Conservation (phyloP, 2,113 vertebrate species). For the Heloderma charlesbogerti region DNA sequence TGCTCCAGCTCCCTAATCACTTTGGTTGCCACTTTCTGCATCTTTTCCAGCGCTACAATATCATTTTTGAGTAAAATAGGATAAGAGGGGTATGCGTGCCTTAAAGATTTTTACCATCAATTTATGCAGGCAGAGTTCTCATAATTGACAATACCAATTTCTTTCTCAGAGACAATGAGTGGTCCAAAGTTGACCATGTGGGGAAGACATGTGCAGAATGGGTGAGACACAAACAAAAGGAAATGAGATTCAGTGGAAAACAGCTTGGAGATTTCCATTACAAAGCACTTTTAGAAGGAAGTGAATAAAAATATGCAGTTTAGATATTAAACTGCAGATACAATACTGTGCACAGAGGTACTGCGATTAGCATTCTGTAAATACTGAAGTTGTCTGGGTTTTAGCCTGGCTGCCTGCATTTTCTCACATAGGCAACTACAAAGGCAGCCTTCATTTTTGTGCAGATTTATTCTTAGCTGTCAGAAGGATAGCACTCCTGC, state of each 20-base stretch:
- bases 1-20: neutral
- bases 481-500: conserved; percentile 12
- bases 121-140: neutral
- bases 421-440: conserved; percentile 22
- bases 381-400: neutral
- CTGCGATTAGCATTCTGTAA: conserved; percentile 16
- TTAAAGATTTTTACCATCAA: conserved; percentile 28
- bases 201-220: neutral
- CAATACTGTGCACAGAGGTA: neutral
- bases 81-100: neutral
- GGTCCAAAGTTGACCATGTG: neutral
- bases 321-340: conserved; percentile 2
- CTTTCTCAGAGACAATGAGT: neutral
- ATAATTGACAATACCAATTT: neutral
- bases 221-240: neutral
- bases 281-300: neutral
- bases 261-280: conserved; percentile 12
- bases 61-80: neutral
- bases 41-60: neutral
- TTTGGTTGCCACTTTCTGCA: neutral
- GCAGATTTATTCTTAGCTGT: conserved; percentile 5
- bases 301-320: conserved; percentile 11
- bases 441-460: conserved; percentile 43
- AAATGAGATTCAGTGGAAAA: conserved; percentile 23
- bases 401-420: conserved; percentile 11